A percentile compares a stretch with the other conserved stretches of the same genome.
Evolutionary conservation across 2,113 vertebrate species (phyloP).

Genomic region (Spea multiplicata): DNA sequence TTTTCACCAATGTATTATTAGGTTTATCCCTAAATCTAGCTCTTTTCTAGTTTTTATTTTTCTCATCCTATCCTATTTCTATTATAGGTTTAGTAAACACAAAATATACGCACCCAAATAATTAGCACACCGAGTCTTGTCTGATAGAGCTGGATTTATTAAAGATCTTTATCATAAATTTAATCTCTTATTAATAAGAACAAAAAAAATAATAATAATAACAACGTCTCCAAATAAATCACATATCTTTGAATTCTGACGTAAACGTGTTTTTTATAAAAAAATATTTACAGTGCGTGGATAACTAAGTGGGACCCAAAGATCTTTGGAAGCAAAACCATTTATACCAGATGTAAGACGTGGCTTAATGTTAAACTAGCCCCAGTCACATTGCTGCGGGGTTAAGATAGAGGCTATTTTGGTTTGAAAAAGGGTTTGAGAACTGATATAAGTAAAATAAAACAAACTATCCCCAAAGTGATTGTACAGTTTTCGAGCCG

Average conservation of each 20-base stretch:
- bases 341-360: too few relatives aligned
- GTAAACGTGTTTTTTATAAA: background rate
- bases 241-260: slow-evolving; percentile 11
- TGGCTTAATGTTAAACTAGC: too few relatives aligned
- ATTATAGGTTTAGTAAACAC: background rate
- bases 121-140: background rate
- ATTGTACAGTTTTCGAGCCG: background rate
- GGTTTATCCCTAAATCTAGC: too few relatives aligned
- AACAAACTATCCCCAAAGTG: too few relatives aligned
- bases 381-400: too few relatives aligned
- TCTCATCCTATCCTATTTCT: background rate
- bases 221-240: slow-evolving; percentile 5
- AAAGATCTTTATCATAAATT: slow-evolving; percentile 25
- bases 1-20: too few relatives aligned
- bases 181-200: slow-evolving; percentile 13
- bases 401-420: too few relatives aligned
- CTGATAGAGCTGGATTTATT: slow-evolving; percentile 21
- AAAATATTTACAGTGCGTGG: slow-evolving; percentile 1
- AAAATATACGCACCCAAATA: background rate
- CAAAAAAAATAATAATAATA: slow-evolving; percentile 5
- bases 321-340: too few relatives aligned
- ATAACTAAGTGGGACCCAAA: too few relatives aligned
- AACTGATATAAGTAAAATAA: too few relatives aligned
- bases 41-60: too few relatives aligned
- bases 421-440: too few relatives aligned